These are phyloP conservation scores for Sanderia malayensis DNA, from an alignment of 30 jellyfish, hydroid and myxozoan species.

Conservation along the genomic window DNA sequence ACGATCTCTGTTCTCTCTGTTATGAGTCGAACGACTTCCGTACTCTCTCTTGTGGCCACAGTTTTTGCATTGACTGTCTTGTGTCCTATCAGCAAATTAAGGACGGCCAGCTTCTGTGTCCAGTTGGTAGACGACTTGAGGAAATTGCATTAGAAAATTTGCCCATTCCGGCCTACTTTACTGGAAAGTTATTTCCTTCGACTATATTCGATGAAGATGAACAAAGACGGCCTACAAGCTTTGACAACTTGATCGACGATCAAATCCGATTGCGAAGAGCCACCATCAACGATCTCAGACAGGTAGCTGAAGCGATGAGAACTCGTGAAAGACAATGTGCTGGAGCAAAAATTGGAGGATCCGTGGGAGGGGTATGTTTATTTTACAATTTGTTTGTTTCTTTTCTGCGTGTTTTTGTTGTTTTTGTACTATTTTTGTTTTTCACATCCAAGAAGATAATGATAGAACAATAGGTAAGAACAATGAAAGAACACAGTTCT, in stretches of 20 bases:
- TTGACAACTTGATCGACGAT: slow-evolving; percentile 26
- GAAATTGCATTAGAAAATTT: neutral
- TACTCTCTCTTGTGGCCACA: neutral
- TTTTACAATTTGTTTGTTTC: too few species aligned
- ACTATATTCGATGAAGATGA: neutral
- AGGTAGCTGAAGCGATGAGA: slow-evolving; percentile 13
- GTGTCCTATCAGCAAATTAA: neutral
- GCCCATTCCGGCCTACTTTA: neutral
- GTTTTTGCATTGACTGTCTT: neutral
- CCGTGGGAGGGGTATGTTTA: slow-evolving; percentile 33
- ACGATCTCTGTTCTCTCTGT: neutral
- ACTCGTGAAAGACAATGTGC: slow-evolving; percentile 38
- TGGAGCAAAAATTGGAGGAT: slow-evolving; percentile 49
- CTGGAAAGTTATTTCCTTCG: neutral
- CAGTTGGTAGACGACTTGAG: neutral
- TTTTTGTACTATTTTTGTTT: too few species aligned
- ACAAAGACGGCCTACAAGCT: neutral
- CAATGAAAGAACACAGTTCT: too few species aligned
- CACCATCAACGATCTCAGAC: slow-evolving; percentile 23
- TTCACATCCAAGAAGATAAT: too few species aligned
- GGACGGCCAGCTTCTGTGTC: neutral
- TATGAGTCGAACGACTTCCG: neutral
- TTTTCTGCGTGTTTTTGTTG: too few species aligned
- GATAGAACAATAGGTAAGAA: too few species aligned
- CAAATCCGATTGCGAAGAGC: slow-evolving; percentile 15